Base-by-base conservation (phyloP, 1,140 invertebrate species). In the Zaprionus lachaisei region DNA sequence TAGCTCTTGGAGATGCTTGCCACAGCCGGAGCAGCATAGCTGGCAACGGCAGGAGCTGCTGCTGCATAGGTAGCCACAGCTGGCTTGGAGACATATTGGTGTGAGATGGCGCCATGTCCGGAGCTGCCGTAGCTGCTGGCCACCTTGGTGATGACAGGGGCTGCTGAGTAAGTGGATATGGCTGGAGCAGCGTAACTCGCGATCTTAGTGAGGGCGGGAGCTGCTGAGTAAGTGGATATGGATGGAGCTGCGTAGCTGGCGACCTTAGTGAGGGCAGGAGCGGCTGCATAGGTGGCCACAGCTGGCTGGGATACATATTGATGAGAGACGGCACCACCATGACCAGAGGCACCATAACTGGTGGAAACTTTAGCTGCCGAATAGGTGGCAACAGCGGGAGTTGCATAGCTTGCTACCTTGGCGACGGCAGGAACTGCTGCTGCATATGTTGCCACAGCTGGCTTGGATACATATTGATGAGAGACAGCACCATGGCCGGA, bases 241-340 rank as follows among this genome's bases (percentile, higher is more conserved):
- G 74, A 20, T 5, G 62, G 54, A 14, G 69, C 26, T 31, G 28
- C 75, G 55, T 77, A 78, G 37, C 58, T 63, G 11, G 60, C 71
- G 24, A 64, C 14, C 34, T 78, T 77, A 1, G 80, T 24, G 1
- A 84, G 34, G 0, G 76, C 77, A 2, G 80, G 80, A 49, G 41
- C 38, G 38, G 38, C 38, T 5, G 78, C 72, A 5, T 66, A 65
- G 6, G 69, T 58, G 41, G 71, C 70, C 12, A 86, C 64, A 6
- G 82, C 74, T 11, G 89, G 89, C 49, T 90, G 86, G 2, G 89
- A 90, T 5, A 91, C 77, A 55, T 90, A 92, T 55, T 92, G 84
- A 63, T 90, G 83, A 3, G 91, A 92, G 3, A 91, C 64, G 0
- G 83, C 84, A 2, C 80, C 84, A 2, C 80, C 84, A 9, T 66